These are phyloP conservation scores for Speoplatyrhinus poulsoni DNA, from an alignment of 2,113 vertebrate species.

Conservation along the genomic window DNA sequence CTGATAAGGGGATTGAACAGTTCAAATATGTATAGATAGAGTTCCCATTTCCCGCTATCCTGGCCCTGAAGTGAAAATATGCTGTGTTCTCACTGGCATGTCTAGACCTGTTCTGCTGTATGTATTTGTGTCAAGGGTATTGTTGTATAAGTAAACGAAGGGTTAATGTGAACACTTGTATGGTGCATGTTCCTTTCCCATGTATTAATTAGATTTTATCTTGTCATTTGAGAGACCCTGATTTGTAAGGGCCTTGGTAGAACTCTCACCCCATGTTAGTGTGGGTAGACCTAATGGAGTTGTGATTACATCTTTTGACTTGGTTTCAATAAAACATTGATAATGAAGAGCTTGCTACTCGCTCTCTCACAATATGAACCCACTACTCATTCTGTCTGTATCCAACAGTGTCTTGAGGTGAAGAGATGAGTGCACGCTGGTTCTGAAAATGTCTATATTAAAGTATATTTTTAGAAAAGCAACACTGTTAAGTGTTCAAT, in stretches of 20 bases:
- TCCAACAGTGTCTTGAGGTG: constrained; percentile 19
- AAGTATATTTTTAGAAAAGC: constrained; percentile 60
- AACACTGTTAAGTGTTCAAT: constrained; percentile 5
- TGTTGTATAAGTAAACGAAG: constrained; percentile 21
- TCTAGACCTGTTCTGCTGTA: constrained; percentile 34
- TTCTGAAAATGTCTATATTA: constrained; percentile 54
- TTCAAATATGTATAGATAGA: constrained; percentile 1
- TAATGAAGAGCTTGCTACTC: no score
- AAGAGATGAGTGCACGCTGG: constrained; percentile 51
- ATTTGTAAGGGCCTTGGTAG: no score
- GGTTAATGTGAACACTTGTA: background rate
- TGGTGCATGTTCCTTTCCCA: no score
- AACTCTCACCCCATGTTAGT: no score
- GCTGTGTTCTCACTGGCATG: constrained; percentile 39
- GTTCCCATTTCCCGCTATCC: constrained; percentile 11
- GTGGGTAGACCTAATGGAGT: no score
- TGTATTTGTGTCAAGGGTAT: constrained; percentile 23
- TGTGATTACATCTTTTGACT: no score
- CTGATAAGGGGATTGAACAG: constrained; percentile 27
- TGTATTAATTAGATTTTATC: no score
- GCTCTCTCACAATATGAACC: no score
- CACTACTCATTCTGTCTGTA: constrained; percentile 4
- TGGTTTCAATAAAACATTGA: no score
- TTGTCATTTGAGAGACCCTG: no score
- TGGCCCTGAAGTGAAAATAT: constrained; percentile 20